phyloP scores from a whole-genome alignment of 2,113 vertebrate genomes.

The Mixornis gularis region DNA sequence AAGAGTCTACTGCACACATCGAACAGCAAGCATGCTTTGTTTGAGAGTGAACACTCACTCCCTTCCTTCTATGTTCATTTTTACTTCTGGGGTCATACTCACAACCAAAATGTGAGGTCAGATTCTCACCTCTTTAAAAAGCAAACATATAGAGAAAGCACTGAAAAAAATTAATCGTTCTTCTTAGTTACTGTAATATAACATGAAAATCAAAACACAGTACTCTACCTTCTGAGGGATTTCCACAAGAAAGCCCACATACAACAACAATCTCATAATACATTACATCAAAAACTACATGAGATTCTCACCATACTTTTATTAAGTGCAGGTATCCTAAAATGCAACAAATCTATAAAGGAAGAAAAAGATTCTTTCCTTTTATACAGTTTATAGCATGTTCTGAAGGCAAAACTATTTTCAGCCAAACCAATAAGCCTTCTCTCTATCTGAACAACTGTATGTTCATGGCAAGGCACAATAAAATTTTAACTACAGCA shows the following conservation, averaged over 20 bases:
- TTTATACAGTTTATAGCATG: not conserved
- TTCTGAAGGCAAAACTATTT: not conserved
- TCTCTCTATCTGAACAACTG: not conserved
- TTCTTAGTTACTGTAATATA: not conserved
- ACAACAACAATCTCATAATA: not conserved
- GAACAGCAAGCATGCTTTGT: not conserved
- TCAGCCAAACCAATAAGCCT: not conserved
- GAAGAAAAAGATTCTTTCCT: not conserved
- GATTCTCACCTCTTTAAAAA: not conserved
- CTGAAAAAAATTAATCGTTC: not conserved
- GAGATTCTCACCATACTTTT: not conserved
- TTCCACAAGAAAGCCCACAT: not conserved
- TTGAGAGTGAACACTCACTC: not conserved
- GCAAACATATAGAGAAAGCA: not conserved
- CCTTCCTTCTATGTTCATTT: not conserved
- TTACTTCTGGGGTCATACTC: not conserved
- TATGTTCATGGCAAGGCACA: not conserved
- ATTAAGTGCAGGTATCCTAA: not conserved
- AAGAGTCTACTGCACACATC: not conserved
- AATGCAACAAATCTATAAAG: not conserved
- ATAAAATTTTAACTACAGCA: not conserved
- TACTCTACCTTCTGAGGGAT: not conserved
- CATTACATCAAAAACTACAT: not conserved
- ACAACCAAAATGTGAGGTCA: not conserved
- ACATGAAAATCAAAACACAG: not conserved